Evolutionary conservation across 2,797 vertebrate species (phyloP), one percentile per base, ranked within the genome.

Genomic region (Mormyrus proboscirostris): DNA sequence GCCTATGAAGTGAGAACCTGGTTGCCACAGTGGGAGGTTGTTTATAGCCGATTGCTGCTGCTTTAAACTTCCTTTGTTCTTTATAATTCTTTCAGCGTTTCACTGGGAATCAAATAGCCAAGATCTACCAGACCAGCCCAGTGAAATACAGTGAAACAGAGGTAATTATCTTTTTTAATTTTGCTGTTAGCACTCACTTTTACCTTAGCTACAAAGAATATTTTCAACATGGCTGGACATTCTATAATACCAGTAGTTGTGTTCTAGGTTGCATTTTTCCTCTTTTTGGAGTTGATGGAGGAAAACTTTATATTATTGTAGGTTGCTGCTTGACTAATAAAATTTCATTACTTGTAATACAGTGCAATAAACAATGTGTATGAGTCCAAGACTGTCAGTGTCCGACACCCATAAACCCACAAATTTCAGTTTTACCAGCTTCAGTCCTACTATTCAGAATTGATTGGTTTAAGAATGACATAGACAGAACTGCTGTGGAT

Each of bases 31-130:
- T 16, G 25, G 84, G 22, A 29, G 25, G 33, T 7, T n/a, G 25
- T 85, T 50, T 51, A 25, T 85, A n/a, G 76, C 41, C 47, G n/a
- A 82, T 50, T n/a, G 2, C 44, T 51, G 25, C n/a, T 14, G 1
- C n/a, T 41, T 8, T 88, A 51, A 12, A 50, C 47, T 51, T 25
- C 44, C 44, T 22, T 16, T 88, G 57, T 73, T 55, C 8, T 90
- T 2, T 89, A 25, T 59, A 87, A 8, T n/a, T 89, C 92, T 93
- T 88, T 90, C 93, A 99, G 98, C 97, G 98, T 86, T 99, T 99
- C 93, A 99, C 98, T 91, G 98, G 97, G 92, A 99, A 97, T 94
- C 98, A 99, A 93, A 98, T 99, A 85, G 95, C 97, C 8, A 99
- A 99, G 94, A 92, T 99, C 92, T 95, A 91, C 90, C 95, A 94